Evolutionary conservation across 92 coral and sea anemone genomes (phyloP).

Genomic region (Zoanthus sociatus): DNA sequence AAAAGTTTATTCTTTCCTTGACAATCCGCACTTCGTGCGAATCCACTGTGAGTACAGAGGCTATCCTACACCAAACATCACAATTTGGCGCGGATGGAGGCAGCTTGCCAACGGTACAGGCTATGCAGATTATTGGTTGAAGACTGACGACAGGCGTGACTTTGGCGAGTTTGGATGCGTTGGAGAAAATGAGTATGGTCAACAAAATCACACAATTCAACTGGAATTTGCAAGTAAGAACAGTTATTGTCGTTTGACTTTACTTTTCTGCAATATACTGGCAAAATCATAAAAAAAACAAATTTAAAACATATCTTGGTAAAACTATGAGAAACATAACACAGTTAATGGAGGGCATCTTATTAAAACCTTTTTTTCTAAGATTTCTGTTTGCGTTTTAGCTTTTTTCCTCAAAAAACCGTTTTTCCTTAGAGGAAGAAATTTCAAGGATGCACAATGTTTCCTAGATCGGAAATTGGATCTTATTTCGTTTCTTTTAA

Average conservation of each 20-base stretch:
- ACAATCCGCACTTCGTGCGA: conserved; percentile 38
- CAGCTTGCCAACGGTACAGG: conserved; percentile 37
- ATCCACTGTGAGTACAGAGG: conserved; percentile 41
- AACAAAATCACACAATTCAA: conserved; percentile 17
- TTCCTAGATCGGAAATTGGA: too few relatives aligned
- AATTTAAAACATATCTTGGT: too few relatives aligned
- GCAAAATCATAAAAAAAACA: too few relatives aligned
- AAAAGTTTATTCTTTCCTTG: conserved; percentile 22
- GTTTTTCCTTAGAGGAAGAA: too few relatives aligned
- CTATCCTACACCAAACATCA: conserved; percentile 41
- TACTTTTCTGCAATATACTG: too few relatives aligned
- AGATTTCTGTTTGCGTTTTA: too few relatives aligned
- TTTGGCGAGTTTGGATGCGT: conserved; percentile 42
- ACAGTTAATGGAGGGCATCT: too few relatives aligned
- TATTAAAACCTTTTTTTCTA: too few relatives aligned
- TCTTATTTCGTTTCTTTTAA: too few relatives aligned
- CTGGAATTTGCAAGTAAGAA: conserved; percentile 27
- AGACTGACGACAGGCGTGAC: conserved; percentile 10
- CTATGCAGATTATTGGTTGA: conserved; percentile 38
- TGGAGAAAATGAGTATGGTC: conserved; percentile 38
- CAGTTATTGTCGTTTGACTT: neutral
- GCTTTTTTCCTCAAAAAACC: too few relatives aligned
- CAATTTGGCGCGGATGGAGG: conserved; percentile 38
- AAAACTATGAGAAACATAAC: too few relatives aligned
- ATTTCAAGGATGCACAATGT: too few relatives aligned